These are phyloP conservation scores for Helleia helle DNA, from an alignment of 2,888 invertebrate genomes.

Conservation along the genomic window DNA sequence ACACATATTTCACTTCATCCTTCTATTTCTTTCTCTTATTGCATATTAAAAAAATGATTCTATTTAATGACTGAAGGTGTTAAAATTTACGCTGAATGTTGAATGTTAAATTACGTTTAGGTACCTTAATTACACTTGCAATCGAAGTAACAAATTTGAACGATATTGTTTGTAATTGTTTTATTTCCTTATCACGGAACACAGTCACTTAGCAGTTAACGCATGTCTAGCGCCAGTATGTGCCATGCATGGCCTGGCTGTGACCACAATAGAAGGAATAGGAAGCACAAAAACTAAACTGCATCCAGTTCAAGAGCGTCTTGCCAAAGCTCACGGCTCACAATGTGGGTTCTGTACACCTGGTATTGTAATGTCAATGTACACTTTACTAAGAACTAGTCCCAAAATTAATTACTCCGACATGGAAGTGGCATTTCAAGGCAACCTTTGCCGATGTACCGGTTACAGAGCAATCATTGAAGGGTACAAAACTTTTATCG, in stretches of 20 bases:
- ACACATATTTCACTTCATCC: no score
- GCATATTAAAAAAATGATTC: no score
- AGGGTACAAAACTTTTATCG: conserved; percentile 84
- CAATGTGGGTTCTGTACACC: conserved; percentile 94
- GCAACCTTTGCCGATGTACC: conserved; percentile 86
- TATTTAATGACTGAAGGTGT: no score
- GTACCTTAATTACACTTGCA: no score
- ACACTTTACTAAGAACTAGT: conserved; percentile 79
- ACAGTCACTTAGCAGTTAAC: conserved; percentile 84
- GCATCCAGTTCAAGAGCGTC: conserved; percentile 87
- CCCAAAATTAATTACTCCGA: conserved; percentile 68
- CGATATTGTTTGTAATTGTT: no score
- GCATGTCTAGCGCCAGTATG: conserved; percentile 88
- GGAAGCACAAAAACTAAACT: conserved; percentile 81
- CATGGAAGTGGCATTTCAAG: conserved; percentile 84
- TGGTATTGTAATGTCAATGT: conserved; percentile 95
- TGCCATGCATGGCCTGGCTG: conserved; percentile 84
- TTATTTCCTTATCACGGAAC: conserved; percentile 8
- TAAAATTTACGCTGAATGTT: no score
- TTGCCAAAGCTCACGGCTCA: conserved; percentile 88
- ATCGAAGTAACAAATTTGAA: no score
- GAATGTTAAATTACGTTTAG: no score
- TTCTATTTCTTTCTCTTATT: background rate
- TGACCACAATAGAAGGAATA: conserved; percentile 91
- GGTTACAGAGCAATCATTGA: conserved; percentile 91